These are phyloP conservation scores for Lepidurus packardi DNA, from an alignment of 1,140 invertebrate genomes.

Conservation along the genomic window DNA sequence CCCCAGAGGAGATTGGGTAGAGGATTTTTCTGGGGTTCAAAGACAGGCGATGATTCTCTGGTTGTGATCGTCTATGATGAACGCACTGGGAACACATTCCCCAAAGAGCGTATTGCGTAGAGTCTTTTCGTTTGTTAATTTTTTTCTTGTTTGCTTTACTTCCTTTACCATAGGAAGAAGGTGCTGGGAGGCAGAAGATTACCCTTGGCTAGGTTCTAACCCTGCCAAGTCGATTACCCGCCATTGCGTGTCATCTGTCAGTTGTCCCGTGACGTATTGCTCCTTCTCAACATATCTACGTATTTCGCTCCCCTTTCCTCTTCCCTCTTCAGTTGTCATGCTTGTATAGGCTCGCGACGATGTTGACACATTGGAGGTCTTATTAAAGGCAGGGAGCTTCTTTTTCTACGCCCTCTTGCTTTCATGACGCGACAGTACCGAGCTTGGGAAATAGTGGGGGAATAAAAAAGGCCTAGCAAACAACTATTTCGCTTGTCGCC, in stretches of 20 bases:
- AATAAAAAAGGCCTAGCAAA: background rate
- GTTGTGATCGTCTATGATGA: background rate
- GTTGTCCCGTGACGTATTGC: background rate
- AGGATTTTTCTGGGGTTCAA: background rate
- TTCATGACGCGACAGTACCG: background rate
- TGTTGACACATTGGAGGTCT: background rate
- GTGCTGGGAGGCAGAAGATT: background rate
- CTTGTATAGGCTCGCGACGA: background rate
- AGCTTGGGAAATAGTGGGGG: background rate
- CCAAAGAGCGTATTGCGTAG: background rate
- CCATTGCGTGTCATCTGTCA: conserved; percentile 6
- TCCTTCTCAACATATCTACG: background rate
- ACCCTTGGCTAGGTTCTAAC: background rate
- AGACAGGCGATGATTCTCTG: background rate
- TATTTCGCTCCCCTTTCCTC: background rate
- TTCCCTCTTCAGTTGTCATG: background rate
- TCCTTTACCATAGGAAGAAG: background rate
- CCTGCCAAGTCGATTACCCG: background rate
- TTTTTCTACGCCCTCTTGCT: background rate
- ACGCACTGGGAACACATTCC: background rate
- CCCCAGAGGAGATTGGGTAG: background rate
- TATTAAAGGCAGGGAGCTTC: background rate
- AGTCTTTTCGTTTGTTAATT: background rate
- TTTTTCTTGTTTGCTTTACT: background rate
- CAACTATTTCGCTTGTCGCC: background rate